Base-by-base conservation (phyloP, 2,797 vertebrate species). In the Takifugu rubripes region DNA sequence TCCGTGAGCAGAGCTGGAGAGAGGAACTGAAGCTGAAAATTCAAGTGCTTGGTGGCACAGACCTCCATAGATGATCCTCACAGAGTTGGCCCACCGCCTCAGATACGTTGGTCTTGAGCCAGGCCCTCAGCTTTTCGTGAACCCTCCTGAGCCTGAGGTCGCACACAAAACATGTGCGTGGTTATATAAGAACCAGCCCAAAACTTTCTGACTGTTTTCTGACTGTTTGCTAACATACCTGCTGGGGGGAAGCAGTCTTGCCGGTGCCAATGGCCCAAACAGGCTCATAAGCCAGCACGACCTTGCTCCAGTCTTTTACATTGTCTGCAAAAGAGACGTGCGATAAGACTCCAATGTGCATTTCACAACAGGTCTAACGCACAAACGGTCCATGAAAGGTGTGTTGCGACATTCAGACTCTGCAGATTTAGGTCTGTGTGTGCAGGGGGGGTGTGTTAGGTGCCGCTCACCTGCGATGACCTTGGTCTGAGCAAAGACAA, bases 231-330 rank as follows among this genome's bases (percentile, higher is more conserved):
- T 61, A 52, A 14, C 60, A 71, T 68, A 99, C 97, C 93, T 99
- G 97, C 61, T 94, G 93, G 1, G 96, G 96, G 54, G 95, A 96
- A 49, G 96, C 96, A 0, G 95, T 98, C 91, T 99, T 98, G 68
- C 97, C 95, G 0, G 97, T 99, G 61, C 97, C 97, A 3, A 98
- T 99, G 77, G 97, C 96, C 97, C 97, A 99, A 36, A 99, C 96
- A 0, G 97, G 97, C 71, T 99, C 97, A 47, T 99, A 99, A 15
- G 96, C 97, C 16, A 99, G 89, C 61, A 99, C 97, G 1, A 99
- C 96, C 83, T 99, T 99, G 83, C 81, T 92, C 97, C 97, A 99
- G 89, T 99, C 96, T 79, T 98, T 98, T 56, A 99, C 95, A 0
- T 98, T 98, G 87, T 96, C 97, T 99, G 85, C 12, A 59, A 71